Conservation (phyloP, 1,140 invertebrate genomes). For the Musca domestica region DNA sequence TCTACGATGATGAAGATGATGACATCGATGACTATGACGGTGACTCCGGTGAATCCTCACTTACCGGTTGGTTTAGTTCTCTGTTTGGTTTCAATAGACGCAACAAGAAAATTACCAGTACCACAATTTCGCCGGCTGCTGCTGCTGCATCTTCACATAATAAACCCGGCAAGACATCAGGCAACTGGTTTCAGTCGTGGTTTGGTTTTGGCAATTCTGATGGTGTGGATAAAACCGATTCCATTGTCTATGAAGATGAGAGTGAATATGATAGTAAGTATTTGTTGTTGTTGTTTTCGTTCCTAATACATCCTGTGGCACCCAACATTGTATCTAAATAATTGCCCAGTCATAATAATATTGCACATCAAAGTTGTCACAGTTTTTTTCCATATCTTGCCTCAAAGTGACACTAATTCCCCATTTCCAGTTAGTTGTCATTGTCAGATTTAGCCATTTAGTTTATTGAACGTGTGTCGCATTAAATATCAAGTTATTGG, state of each 20-base stretch:
- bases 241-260: conserved; percentile 32
- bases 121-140: conserved; percentile 29
- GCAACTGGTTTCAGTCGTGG: conserved; percentile 45
- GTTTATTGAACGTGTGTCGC: no score
- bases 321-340: no score
- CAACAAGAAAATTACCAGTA: conserved; percentile 43
- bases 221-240: conserved; percentile 4
- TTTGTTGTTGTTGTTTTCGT: conserved; percentile 21
- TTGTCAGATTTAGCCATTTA: no score
- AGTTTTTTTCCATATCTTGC: no score
- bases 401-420: no score
- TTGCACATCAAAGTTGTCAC: no score
- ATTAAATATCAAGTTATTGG: no score
- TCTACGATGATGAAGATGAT: conserved; percentile 25
- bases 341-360: no score
- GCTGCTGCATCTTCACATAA: conserved; percentile 9
- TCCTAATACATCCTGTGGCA: no score
- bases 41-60: conserved; percentile 19
- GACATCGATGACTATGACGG: conserved; percentile 7
- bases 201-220: conserved; percentile 37
- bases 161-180: conserved; percentile 25
- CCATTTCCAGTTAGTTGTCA: no score
- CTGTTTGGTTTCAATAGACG: conserved; percentile 41
- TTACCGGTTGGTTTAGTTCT: conserved; percentile 44
- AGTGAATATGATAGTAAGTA: conserved; percentile 44